Percentiles rank a stretch among this genome's conserved stretches.
Conservation (phyloP, 2,113 vertebrate species). For the Cinclus cinclus region DNA sequence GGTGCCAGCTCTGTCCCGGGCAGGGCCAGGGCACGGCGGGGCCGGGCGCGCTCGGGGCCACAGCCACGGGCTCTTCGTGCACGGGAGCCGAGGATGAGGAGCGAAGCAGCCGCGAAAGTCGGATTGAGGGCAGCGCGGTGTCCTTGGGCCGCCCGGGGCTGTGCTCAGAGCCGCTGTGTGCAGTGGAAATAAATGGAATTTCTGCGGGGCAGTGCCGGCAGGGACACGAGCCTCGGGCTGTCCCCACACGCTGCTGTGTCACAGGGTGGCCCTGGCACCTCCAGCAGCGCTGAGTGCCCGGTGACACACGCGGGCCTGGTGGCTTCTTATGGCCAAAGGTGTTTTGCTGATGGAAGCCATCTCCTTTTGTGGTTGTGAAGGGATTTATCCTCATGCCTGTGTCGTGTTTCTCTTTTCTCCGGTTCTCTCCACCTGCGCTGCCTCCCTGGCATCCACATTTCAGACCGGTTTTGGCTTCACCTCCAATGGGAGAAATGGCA, state of each 20-base stretch:
- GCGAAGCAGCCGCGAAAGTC: neutral
- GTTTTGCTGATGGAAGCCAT: neutral
- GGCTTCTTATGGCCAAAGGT: accelerated
- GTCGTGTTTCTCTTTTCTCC: accelerated
- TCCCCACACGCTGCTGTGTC: neutral
- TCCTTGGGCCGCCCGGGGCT: neutral
- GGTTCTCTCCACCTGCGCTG: accelerated
- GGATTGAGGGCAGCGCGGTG: neutral
- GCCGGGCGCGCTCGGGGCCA: no score
- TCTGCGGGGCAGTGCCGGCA: neutral
- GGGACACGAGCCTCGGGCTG: neutral
- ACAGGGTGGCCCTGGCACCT: accelerated
- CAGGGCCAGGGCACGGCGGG: accelerated
- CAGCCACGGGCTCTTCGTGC: no score
- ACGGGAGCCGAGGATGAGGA: neutral
- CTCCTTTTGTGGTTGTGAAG: neutral
- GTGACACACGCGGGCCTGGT: accelerated
- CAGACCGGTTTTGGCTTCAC: neutral
- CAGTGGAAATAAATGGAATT: neutral
- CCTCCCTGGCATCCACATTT: neutral
- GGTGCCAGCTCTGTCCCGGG: neutral
- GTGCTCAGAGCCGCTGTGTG: neutral
- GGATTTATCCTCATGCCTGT: neutral
- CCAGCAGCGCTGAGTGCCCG: accelerated
- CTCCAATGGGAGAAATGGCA: neutral